A percentile compares a stretch with the other conserved stretches of the same genome.
These are phyloP conservation scores for Myripristis murdjan DNA, from an alignment of 2,797 vertebrate genomes.

Conservation along the genomic window DNA sequence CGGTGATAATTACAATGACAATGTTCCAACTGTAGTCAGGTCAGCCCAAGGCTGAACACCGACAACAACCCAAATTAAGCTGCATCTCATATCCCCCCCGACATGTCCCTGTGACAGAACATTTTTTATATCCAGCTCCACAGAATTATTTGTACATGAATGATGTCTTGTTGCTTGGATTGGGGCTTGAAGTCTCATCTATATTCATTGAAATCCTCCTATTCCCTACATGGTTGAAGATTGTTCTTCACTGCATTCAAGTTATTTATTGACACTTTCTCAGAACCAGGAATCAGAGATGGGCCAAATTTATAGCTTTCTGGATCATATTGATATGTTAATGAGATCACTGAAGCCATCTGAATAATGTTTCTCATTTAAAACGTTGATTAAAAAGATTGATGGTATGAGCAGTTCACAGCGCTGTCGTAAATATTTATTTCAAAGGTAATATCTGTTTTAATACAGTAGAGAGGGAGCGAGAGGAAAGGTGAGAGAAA, in stretches of 20 bases:
- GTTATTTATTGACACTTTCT: conserved; percentile 65
- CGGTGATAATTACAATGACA: conserved; percentile 75
- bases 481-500: not conserved
- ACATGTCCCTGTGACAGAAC: conserved; percentile 45
- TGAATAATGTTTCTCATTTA: conserved; percentile 42
- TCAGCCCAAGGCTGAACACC: conserved; percentile 65
- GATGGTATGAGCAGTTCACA: conserved; percentile 1
- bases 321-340: conserved; percentile 38
- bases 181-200: conserved; percentile 67
- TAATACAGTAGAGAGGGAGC: conserved; percentile 11
- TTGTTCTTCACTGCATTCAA: conserved; percentile 33
- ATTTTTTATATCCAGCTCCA: conserved; percentile 56
- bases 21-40: conserved; percentile 69
- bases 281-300: conserved; percentile 29
- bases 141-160: conserved; percentile 58
- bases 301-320: conserved; percentile 46
- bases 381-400: conserved; percentile 35
- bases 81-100: conserved; percentile 48
- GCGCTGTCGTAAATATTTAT: not conserved
- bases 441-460: conserved; percentile 28
- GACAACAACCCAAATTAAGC: conserved; percentile 41
- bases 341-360: conserved; percentile 35
- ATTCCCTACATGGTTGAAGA: conserved; percentile 52
- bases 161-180: conserved; percentile 58
- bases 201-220: conserved; percentile 75